Evolutionary conservation across 2,888 invertebrate species (phyloP).

Genomic region (Girardia tigrina): DNA sequence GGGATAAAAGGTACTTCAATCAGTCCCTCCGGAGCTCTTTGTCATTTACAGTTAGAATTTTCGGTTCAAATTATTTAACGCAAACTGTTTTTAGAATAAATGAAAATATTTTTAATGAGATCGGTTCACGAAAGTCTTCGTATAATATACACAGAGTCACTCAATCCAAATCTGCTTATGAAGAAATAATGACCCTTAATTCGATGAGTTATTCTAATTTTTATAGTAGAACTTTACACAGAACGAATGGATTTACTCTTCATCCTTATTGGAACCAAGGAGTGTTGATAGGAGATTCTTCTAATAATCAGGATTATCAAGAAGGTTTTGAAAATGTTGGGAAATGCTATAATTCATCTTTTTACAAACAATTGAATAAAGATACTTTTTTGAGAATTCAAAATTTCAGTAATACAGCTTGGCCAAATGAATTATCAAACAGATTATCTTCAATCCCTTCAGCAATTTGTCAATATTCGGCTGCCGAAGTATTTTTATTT

Average conservation of each 20-base stretch:
- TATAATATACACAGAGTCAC: too few species aligned
- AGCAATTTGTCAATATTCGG: conserved; percentile 9
- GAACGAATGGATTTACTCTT: not conserved
- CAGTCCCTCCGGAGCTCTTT: not conserved
- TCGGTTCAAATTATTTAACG: not conserved
- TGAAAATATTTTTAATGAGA: too few species aligned
- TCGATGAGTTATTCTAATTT: not conserved
- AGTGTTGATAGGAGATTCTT: not conserved
- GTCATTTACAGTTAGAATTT: not conserved
- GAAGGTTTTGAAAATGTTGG: not conserved
- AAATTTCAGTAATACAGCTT: not conserved
- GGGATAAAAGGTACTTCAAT: not conserved
- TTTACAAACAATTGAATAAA: not conserved
- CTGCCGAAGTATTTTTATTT: too few species aligned
- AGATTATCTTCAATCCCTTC: not conserved
- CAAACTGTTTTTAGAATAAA: too few species aligned
- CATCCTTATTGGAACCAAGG: not conserved
- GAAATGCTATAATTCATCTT: not conserved
- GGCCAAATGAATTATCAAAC: conserved; percentile 6
- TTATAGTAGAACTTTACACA: not conserved
- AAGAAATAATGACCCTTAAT: not conserved
- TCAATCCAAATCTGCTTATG: too few species aligned
- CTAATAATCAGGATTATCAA: too few species aligned
- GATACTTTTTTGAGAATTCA: not conserved
- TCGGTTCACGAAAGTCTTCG: too few species aligned